Evolutionary conservation across 1,140 invertebrate genomes (phyloP).

Genomic region (Druon quercuslanigerum): DNA sequence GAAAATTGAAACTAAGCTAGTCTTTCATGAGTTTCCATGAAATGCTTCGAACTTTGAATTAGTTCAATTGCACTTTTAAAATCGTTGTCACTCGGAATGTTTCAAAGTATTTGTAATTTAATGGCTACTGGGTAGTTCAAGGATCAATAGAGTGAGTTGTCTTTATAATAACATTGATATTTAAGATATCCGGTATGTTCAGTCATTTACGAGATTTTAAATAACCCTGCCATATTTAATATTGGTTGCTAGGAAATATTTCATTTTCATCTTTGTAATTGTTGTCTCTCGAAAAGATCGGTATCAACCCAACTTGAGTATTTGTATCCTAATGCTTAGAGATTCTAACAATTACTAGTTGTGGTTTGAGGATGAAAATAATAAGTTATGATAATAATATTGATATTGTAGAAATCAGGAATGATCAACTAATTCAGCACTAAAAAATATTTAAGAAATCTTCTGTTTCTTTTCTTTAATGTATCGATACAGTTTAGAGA

Average conservation of each 20-base stretch:
- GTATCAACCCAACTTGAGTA: not conserved
- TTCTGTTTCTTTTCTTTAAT: too few species aligned
- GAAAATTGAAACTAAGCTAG: not conserved
- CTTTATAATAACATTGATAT: not conserved
- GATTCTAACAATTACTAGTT: too few species aligned
- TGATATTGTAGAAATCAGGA: not conserved
- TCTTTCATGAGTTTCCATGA: too few species aligned
- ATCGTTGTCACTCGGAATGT: not conserved
- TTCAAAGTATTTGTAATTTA: not conserved
- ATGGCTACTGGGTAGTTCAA: not conserved
- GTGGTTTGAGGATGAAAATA: not conserved
- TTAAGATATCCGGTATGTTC: too few species aligned
- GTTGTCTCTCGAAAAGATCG: not conserved
- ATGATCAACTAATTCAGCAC: not conserved
- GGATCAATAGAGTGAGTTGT: not conserved
- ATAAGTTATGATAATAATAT: slow-evolving; percentile 9
- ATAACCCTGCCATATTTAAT: not conserved
- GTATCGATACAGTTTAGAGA: too few species aligned
- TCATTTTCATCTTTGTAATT: not conserved
- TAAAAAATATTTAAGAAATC: too few species aligned
- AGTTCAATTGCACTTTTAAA: not conserved
- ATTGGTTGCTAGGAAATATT: not conserved
- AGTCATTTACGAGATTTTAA: not conserved
- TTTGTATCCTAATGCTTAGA: too few species aligned
- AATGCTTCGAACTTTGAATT: not conserved